phyloP scores from a whole-genome alignment of 2,888 invertebrate species.

The Acrobeloides nanus region DNA sequence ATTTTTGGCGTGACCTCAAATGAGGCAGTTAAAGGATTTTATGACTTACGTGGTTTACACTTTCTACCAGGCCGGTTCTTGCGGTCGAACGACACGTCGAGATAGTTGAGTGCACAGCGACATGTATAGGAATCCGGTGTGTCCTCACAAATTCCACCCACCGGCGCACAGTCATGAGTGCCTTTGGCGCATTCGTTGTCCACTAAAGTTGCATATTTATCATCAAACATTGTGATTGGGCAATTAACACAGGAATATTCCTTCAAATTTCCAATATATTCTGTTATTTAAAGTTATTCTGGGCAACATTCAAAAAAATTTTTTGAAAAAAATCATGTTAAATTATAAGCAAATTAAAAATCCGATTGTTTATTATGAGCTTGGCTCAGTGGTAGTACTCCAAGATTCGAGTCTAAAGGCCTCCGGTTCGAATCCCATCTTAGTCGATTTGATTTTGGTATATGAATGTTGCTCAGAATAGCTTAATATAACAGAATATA shows the following conservation, averaged over 20 bases:
- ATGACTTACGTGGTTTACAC: slow-evolving; percentile 41
- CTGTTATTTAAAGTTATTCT: no score
- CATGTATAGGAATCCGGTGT: slow-evolving; percentile 52
- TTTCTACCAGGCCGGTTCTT: slow-evolving; percentile 49
- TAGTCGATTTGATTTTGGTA: no score
- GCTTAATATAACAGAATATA: no score
- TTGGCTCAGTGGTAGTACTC: neutral
- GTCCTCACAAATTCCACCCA: slow-evolving; percentile 51
- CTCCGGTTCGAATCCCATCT: no score
- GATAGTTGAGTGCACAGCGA: slow-evolving; percentile 46
- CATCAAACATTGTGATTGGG: slow-evolving; percentile 3
- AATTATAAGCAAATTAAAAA: slow-evolving; percentile 8
- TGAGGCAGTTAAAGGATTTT: neutral
- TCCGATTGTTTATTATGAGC: neutral
- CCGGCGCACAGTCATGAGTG: slow-evolving; percentile 37
- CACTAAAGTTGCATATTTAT: slow-evolving; percentile 25
- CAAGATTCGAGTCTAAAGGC: no score
- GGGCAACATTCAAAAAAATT: no score
- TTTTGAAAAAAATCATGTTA: slow-evolving; percentile 1
- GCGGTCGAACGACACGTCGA: slow-evolving; percentile 51
- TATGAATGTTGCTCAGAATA: no score
- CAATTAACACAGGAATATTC: no score
- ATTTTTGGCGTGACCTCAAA: neutral
- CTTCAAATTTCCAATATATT: no score
- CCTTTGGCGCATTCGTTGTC: slow-evolving; percentile 50